These are phyloP conservation scores for Holocentrus rufus DNA, from an alignment of 2,797 vertebrate species.

Conservation along the genomic window DNA sequence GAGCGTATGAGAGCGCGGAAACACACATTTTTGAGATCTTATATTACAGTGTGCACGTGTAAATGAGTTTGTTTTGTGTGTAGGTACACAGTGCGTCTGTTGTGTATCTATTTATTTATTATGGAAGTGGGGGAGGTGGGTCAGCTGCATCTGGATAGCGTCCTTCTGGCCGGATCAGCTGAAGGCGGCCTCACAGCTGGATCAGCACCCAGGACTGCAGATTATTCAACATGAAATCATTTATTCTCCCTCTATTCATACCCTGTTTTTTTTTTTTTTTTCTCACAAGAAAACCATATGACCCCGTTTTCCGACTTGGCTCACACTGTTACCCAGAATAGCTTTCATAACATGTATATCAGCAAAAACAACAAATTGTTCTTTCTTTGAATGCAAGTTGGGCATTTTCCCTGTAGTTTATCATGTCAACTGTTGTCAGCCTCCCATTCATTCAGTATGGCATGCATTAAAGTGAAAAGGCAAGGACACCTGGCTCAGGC, in stretches of 20 bases:
- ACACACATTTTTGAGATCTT: background rate
- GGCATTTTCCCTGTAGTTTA: background rate
- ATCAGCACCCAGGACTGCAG: conserved; percentile 52
- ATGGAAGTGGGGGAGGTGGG: conserved; percentile 23
- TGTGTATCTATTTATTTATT: conserved; percentile 35
- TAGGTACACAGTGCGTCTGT: background rate
- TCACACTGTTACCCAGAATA: conserved; percentile 23
- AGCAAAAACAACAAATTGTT: conserved; percentile 6
- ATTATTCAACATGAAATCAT: conserved; percentile 62
- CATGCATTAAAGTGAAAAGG: background rate
- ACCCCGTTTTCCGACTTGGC: conserved; percentile 58
- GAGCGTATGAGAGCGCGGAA: too few species aligned
- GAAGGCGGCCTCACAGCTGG: conserved; percentile 68
- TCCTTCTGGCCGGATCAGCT: conserved; percentile 71
- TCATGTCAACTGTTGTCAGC: background rate
- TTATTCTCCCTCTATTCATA: conserved; percentile 42
- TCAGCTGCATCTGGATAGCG: conserved; percentile 59
- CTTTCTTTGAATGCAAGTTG: background rate
- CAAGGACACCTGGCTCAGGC: background rate
- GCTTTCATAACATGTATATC: conserved; percentile 22
- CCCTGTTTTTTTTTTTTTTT: conserved; percentile 29
- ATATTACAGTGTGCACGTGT: background rate
- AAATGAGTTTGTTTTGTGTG: background rate
- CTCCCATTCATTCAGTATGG: background rate
- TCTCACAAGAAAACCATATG: conserved; percentile 44